phyloP scores from a whole-genome alignment of 2,888 invertebrate genomes.

The Cataglyphis cursor region DNA sequence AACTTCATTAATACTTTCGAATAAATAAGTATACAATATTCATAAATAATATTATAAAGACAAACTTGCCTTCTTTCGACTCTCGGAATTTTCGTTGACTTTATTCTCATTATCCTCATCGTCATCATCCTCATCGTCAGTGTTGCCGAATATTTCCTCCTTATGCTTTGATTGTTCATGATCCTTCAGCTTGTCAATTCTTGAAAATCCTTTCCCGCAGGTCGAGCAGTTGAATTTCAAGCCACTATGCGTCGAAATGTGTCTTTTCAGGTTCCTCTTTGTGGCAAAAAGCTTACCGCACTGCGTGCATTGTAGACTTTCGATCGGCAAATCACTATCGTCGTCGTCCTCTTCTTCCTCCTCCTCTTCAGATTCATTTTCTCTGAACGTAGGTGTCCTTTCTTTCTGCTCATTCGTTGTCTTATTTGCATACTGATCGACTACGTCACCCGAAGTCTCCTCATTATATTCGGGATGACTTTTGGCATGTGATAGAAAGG shows the following conservation, averaged over 20 bases:
- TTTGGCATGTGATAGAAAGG: constrained; percentile 80
- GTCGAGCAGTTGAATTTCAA: constrained; percentile 81
- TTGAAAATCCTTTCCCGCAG: constrained; percentile 83
- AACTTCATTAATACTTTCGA: background rate
- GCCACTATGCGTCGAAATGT: constrained; percentile 83
- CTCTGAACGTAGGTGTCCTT: constrained; percentile 47
- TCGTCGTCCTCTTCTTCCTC: constrained; percentile 75
- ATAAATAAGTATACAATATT: background rate
- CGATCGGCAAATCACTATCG: constrained; percentile 76
- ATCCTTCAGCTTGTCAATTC: constrained; percentile 82
- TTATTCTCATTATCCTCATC: constrained; percentile 79
- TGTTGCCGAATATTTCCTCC: constrained; percentile 79
- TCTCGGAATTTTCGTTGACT: constrained; percentile 69
- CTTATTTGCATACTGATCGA: constrained; percentile 39
- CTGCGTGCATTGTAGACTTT: constrained; percentile 82
- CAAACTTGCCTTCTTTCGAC: constrained; percentile 78
- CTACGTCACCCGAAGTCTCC: constrained; percentile 56
- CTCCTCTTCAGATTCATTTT: constrained; percentile 70
- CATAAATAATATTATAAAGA: background rate
- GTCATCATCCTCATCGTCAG: constrained; percentile 79
- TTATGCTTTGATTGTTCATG: constrained; percentile 84
- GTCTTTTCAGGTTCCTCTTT: constrained; percentile 82
- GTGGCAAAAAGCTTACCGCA: constrained; percentile 84
- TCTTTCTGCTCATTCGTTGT: constrained; percentile 47
- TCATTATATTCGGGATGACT: constrained; percentile 78